These are phyloP conservation scores for Paracyclopina nana DNA, from an alignment of 1,140 invertebrate genomes.

Conservation along the genomic window DNA sequence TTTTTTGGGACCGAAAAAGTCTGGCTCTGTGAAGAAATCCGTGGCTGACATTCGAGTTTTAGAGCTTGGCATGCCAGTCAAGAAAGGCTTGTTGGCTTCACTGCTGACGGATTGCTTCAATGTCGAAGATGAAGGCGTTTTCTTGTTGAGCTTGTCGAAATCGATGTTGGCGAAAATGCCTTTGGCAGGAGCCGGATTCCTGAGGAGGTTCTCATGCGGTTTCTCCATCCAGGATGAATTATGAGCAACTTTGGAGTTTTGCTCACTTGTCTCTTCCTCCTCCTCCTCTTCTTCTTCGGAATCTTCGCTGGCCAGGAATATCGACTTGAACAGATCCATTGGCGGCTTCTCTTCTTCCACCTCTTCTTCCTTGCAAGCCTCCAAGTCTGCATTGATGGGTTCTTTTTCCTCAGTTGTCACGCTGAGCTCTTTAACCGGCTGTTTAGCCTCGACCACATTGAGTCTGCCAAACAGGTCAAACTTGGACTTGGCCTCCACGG, in stretches of 20 bases:
- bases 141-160: slow-evolving; percentile 33
- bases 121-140: too few species aligned
- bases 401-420: too few species aligned
- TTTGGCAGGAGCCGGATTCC: slow-evolving; percentile 13
- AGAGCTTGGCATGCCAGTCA: not conserved
- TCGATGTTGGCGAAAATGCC: slow-evolving; percentile 53
- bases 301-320: slow-evolving; percentile 32
- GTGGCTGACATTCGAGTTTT: not conserved
- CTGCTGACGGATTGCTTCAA: not conserved
- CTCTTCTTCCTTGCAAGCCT: too few species aligned
- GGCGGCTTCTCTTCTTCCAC: slow-evolving; percentile 26
- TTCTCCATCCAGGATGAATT: too few species aligned
- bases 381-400: too few species aligned
- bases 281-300: slow-evolving; percentile 29
- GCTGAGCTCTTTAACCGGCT: too few species aligned
- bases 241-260: slow-evolving; percentile 41
- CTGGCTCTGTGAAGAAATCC: not conserved
- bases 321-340: slow-evolving; percentile 34
- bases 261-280: slow-evolving; percentile 24
- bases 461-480: slow-evolving; percentile 1
- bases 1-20: not conserved
- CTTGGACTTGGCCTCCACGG: not conserved
- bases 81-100: too few species aligned
- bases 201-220: not conserved
- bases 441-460: slow-evolving; percentile 21